A percentile compares a stretch with the other conserved stretches of the same genome.
Conservation (phyloP, 2,888 invertebrate genomes). For the Caenorhabditis auriculariae region DNA sequence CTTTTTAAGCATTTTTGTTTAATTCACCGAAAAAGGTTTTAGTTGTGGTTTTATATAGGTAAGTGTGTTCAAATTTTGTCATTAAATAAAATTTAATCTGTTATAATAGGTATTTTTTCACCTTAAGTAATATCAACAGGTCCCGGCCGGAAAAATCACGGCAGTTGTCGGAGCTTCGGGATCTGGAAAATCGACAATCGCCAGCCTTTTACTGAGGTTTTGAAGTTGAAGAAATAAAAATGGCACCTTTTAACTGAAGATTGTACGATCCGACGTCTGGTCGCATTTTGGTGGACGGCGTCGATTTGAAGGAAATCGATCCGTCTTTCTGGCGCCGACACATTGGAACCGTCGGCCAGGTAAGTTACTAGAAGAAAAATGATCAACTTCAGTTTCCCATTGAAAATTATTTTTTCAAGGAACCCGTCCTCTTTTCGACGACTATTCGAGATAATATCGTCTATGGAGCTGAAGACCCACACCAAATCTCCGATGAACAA, state of each 20-base stretch:
- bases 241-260: constrained; percentile 12
- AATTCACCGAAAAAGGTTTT: no score
- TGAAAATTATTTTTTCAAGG: constrained; percentile 65
- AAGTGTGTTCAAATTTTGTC: background rate
- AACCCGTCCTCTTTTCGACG: constrained; percentile 87
- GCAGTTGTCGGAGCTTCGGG: constrained; percentile 90
- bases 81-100: background rate
- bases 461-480: constrained; percentile 75
- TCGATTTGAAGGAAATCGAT: constrained; percentile 77
- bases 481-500: constrained; percentile 67
- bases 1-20: no score
- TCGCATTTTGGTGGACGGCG: constrained; percentile 75
- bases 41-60: no score
- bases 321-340: constrained; percentile 82
- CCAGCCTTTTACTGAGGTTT: constrained; percentile 76
- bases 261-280: constrained; percentile 77
- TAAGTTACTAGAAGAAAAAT: constrained; percentile 63
- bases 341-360: constrained; percentile 86
- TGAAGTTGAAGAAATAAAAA: background rate
- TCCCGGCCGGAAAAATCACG: constrained; percentile 74
- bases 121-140: no score
- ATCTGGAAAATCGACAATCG: constrained; percentile 90
- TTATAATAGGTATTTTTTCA: background rate
- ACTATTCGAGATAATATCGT: constrained; percentile 85
- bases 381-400: background rate